Base-by-base conservation (phyloP, 2,888 invertebrate species). In the Drosophila quinaria region DNA sequence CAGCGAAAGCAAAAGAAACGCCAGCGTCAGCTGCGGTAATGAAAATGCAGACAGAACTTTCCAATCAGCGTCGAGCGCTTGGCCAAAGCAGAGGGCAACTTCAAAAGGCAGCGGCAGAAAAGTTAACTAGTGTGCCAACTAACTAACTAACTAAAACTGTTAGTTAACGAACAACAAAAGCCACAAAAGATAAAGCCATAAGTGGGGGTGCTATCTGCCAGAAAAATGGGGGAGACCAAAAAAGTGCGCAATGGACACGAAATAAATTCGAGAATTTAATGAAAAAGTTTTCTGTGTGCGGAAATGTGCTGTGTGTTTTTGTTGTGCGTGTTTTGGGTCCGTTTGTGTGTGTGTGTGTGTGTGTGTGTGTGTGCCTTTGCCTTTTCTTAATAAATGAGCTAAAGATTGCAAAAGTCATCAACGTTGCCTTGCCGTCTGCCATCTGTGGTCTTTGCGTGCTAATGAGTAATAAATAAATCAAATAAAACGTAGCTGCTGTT, bases 241-340 rank as follows among this genome's bases (percentile, higher is more conserved):
- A 64, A 64, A 69, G 71, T 63, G 69, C 65, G 29, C 58, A 67
- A 62, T 64, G 70, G 59, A 69, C 67, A 78, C 67, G 60, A 79
- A 86, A 83, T 81, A 72, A 83, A 83, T 83, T 63, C 79, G 79
- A 84, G 83, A 87, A 78, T 84, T 81, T 87, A 87, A 87, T 87
- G 84, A 84, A 84, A 78, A 84, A 80, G 70, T 84, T 84, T 70
- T 66, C 49, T 72, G 60, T 72, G 60, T 67, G 64, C 55, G 46
- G 68, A 55, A 47, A 33, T 51, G 25, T 67, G 42, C 42, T 49
- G 60, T 49, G 61, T 50, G 61, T 35, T 15, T 55, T 15, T 55
- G 55, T 56, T 22, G 66, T 64, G 56, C 37, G 44, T 42, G n/a
- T 13, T 5, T 1, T 41, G 62, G 44, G 64, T 55, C 19, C 59